phyloP scores from a whole-genome alignment of 2,797 vertebrate species.

The Sebastes cheni region DNA sequence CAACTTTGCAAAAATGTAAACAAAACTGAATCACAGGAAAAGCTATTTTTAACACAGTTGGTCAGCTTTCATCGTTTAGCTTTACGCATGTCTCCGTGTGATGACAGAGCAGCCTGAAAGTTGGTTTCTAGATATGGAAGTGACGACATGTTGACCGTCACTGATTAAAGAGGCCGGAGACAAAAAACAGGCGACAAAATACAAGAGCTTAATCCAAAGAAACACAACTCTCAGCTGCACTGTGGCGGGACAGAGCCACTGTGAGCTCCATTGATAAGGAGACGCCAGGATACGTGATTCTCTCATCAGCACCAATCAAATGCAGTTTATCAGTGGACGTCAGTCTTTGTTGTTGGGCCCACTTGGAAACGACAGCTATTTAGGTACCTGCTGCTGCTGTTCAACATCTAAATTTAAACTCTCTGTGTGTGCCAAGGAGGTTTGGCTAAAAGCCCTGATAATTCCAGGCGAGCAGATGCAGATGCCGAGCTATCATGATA shows the following conservation, averaged over 20 bases:
- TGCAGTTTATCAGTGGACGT: slow-evolving; percentile 1
- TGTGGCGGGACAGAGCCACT: slow-evolving; percentile 1
- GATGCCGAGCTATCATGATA: slow-evolving; percentile 24
- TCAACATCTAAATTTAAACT: slow-evolving; percentile 55
- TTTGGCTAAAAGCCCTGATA: slow-evolving; percentile 49
- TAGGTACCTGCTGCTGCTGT: slow-evolving; percentile 29
- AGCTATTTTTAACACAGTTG: not conserved
- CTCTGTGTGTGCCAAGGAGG: slow-evolving; percentile 27
- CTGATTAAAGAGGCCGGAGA: slow-evolving; percentile 1
- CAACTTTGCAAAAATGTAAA: slow-evolving; percentile 10
- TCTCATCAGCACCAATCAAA: slow-evolving; percentile 28
- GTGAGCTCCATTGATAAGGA: slow-evolving; percentile 21
- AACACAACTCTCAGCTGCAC: slow-evolving; percentile 19
- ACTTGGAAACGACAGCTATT: slow-evolving; percentile 24
- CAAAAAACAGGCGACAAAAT: slow-evolving; percentile 30
- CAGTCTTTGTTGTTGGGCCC: slow-evolving; percentile 9
- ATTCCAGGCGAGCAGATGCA: slow-evolving; percentile 53
- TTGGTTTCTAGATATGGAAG: not conserved
- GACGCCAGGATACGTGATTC: not conserved
- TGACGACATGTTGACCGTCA: slow-evolving; percentile 7
- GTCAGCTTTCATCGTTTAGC: not conserved
- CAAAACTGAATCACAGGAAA: not conserved
- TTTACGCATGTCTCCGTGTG: not conserved
- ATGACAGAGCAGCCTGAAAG: slow-evolving; percentile 3
- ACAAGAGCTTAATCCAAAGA: slow-evolving; percentile 37